phyloP scores from a whole-genome alignment of 2,797 vertebrate species.

The Eutrigla gurnardus region DNA sequence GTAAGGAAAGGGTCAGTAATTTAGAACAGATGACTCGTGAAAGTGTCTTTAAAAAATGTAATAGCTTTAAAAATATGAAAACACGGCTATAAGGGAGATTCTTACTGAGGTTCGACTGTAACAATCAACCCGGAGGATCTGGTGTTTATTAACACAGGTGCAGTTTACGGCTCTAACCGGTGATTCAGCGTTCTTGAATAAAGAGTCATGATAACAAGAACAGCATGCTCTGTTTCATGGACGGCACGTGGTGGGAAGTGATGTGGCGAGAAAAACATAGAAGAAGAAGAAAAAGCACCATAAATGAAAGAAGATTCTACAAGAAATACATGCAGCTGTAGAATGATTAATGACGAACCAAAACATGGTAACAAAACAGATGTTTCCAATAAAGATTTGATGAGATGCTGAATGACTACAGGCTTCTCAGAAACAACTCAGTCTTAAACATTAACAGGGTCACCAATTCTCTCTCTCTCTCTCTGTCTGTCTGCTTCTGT shows the following conservation, averaged over 20 bases:
- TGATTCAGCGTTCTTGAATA: slow-evolving; percentile 33
- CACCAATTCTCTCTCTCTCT: neutral
- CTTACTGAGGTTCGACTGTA: neutral
- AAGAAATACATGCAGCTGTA: neutral
- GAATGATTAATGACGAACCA: slow-evolving; percentile 9
- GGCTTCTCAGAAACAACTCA: slow-evolving; percentile 23
- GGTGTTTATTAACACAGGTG: slow-evolving; percentile 47
- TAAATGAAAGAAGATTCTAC: neutral
- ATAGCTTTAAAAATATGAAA: neutral
- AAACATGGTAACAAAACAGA: slow-evolving; percentile 42
- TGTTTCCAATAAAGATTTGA: slow-evolving; percentile 55
- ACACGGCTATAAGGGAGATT: neutral
- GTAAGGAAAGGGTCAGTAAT: slow-evolving; percentile 9
- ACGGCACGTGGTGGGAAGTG: slow-evolving; percentile 9
- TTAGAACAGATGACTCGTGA: slow-evolving; percentile 17
- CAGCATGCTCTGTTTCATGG: slow-evolving; percentile 10
- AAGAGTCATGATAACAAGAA: slow-evolving; percentile 30
- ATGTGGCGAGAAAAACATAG: neutral
- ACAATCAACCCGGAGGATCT: neutral
- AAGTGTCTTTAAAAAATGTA: neutral
- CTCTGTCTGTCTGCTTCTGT: slow-evolving; percentile 17
- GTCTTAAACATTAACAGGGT: slow-evolving; percentile 4
- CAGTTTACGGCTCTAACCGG: slow-evolving; percentile 5
- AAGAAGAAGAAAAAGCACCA: neutral
- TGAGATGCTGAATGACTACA: slow-evolving; percentile 32